These are phyloP conservation scores for Acanthiza pusilla DNA, from an alignment of 2,797 vertebrate genomes.

Conservation along the genomic window DNA sequence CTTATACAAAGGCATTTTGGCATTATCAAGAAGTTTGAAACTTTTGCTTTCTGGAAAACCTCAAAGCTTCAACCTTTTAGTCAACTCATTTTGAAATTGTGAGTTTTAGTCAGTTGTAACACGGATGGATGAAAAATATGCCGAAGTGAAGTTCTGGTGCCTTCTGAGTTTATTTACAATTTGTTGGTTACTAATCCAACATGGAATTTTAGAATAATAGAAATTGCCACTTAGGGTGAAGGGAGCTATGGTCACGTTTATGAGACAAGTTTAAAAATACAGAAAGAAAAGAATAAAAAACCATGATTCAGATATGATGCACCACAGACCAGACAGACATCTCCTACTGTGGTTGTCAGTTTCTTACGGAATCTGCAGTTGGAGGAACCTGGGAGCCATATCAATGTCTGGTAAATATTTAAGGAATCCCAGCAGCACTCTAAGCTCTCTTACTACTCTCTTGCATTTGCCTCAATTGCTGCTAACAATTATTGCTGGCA, in stretches of 20 bases:
- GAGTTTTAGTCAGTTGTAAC: not conserved
- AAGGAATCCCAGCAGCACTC: not conserved
- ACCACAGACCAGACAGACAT: not conserved
- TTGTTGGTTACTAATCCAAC: not conserved
- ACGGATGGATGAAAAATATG: not conserved
- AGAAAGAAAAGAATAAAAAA: not conserved
- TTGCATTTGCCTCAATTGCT: not conserved
- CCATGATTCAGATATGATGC: accelerated
- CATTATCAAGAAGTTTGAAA: not conserved
- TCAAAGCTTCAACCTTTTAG: not conserved
- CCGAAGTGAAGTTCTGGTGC: not conserved
- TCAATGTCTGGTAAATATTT: not conserved
- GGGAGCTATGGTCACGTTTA: not conserved
- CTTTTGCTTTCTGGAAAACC: not conserved
- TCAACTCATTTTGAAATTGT: not conserved
- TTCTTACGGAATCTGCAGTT: not conserved
- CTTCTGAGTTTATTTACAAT: not conserved
- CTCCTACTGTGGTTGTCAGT: not conserved
- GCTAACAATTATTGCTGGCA: not conserved
- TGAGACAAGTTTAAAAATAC: not conserved
- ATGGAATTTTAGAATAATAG: not conserved
- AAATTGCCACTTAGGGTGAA: not conserved
- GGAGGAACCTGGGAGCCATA: not conserved
- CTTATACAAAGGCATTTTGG: not conserved
- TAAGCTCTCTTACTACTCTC: not conserved